Conservation (phyloP, 2,797 vertebrate species). For the Cynopterus sphinx region DNA sequence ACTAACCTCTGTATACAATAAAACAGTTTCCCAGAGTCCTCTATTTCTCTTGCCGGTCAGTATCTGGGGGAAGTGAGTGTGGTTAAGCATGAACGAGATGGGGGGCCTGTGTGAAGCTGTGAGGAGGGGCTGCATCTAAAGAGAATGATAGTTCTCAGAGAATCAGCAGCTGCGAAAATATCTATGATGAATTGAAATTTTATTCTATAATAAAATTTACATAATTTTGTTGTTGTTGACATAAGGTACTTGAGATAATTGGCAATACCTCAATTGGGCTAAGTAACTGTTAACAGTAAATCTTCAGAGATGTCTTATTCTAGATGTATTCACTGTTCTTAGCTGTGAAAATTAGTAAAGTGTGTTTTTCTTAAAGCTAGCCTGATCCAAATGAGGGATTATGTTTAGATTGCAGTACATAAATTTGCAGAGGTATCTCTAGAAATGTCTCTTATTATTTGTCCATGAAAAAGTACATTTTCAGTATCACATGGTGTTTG, state of each 20-base stretch:
- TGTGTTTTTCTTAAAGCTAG: neutral
- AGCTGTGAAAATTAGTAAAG: neutral
- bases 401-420: neutral
- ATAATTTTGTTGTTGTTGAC: conserved; percentile 22
- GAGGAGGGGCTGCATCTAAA: neutral
- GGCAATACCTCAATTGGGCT: neutral
- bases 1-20: neutral
- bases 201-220: conserved; percentile 1
- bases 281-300: conserved; percentile 17
- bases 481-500: neutral
- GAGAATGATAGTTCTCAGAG: neutral
- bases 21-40: neutral
- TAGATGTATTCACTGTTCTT: neutral
- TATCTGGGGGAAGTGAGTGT: neutral
- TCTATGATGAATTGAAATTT: conserved; percentile 30
- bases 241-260: neutral
- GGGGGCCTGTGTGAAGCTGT: neutral
- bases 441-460: neutral
- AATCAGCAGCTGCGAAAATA: conserved; percentile 33
- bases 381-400: neutral
- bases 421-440: neutral
- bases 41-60: neutral
- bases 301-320: neutral
- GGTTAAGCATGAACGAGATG: neutral
- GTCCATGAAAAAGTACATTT: neutral